Evolutionary conservation across 2,888 invertebrate species (phyloP).

Genomic region (Agrotis exclamationis): DNA sequence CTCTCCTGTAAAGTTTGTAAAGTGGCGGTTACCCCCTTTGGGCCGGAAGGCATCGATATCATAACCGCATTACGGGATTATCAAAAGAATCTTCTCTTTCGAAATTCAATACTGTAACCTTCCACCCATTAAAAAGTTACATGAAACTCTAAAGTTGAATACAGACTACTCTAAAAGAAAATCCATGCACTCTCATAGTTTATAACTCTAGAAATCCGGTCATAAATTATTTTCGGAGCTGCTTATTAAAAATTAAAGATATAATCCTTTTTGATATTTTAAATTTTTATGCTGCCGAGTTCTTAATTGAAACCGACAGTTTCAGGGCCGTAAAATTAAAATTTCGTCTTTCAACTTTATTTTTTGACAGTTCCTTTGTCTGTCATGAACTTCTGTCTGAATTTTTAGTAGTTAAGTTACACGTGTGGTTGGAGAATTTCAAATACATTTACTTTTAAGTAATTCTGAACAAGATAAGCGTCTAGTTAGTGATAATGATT

Average conservation of each 20-base stretch:
- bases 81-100: constrained; percentile 47
- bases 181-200: constrained; percentile 50
- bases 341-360: constrained; percentile 27
- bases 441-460: background rate
- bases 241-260: constrained; percentile 50
- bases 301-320: constrained; percentile 58
- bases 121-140: constrained; percentile 50
- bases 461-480: background rate
- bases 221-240: constrained; percentile 57
- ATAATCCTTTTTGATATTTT: constrained; percentile 57
- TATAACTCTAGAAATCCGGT: constrained; percentile 52
- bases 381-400: constrained; percentile 29
- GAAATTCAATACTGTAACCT: constrained; percentile 47
- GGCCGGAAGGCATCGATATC: too few species aligned
- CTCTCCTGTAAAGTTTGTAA: too few species aligned
- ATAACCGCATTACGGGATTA: constrained; percentile 22
- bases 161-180: constrained; percentile 39
- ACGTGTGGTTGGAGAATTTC: background rate
- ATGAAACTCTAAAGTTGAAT: constrained; percentile 39
- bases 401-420: constrained; percentile 13
- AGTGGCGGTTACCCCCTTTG: too few species aligned
- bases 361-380: constrained; percentile 8
- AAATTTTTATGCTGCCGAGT: constrained; percentile 32
- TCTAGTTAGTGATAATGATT: background rate
- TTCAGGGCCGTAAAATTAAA: constrained; percentile 51